A percentile compares a stretch with the other conserved stretches of the same genome.
Evolutionary conservation across 1,140 invertebrate species (phyloP).

Genomic region (Platorchestia sp.): DNA sequence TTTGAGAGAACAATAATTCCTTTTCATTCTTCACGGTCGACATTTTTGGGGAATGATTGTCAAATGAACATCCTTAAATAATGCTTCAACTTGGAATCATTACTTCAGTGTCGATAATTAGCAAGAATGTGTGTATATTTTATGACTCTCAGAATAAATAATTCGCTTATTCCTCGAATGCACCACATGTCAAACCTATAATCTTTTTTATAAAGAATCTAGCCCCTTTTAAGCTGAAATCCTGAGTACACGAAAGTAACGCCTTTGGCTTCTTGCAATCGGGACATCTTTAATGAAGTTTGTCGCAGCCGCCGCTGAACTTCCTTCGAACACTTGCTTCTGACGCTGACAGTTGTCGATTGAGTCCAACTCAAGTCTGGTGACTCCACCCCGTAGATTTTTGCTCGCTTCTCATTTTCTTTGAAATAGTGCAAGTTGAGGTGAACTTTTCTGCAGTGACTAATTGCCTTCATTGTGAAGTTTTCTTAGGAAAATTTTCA

Average conservation of each 20-base stretch:
- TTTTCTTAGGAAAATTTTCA: neutral
- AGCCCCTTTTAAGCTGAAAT: neutral
- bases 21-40: neutral
- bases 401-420: neutral
- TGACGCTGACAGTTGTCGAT: conserved; percentile 48
- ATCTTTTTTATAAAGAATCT: neutral
- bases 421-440: neutral
- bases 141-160: too few relatives aligned
- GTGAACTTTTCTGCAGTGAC: neutral
- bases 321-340: neutral
- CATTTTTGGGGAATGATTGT: neutral
- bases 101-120: neutral
- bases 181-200: too few relatives aligned
- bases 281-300: conserved; percentile 48
- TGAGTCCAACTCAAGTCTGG: conserved; percentile 31
- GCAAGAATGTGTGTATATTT: too few relatives aligned
- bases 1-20: neutral
- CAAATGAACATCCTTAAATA: neutral
- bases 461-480: conserved; percentile 19
- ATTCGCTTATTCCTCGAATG: too few relatives aligned
- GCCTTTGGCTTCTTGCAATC: neutral
- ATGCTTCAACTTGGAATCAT: neutral
- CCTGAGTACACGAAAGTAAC: neutral
- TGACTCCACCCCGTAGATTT: conserved; percentile 35
- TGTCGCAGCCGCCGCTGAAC: neutral